Evolutionary conservation across 2,888 invertebrate species (phyloP), one percentile per base, ranked within the genome.

Genomic region (Barypeithes pellucidus): DNA sequence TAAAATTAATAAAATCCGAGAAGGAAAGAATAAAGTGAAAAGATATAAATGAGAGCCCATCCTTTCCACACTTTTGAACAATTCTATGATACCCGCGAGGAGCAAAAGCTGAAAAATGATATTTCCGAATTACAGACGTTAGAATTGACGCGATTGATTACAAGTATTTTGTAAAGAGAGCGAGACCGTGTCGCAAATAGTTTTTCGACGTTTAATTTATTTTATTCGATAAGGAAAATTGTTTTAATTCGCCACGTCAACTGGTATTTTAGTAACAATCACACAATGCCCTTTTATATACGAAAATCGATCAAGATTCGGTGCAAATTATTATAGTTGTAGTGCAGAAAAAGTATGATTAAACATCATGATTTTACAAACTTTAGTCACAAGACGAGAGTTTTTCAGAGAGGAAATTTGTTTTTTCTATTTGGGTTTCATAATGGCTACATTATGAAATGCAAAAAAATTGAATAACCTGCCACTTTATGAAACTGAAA

Each of bases 61-160:
- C 52, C 65, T 50, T 33, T 45, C 52, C 50, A 22, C 50, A 41
- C 14, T 66, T 66, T 29, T 54, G 41, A 66, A 54, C 39, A 54
- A 54, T 52, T 66, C 54, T 18, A 57, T 54, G 43, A 43, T 41
- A 18, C 41, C 41, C 66, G 41, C 54, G 54, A 54, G 66, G 39
- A 24, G 50, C 9, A 39, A 52, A 57, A 41, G 47, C 66, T 66
- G 50, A 72, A 43, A 66, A 72, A 72, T 72, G 71, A 72, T 66
- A 65, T 72, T 66, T 60, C 60, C 59, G 61, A 61, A 72, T 72
- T 72, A 66, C 59, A 72, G 29, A 57, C 71, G 63, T 65, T 70
- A 45, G 62, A 62, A 24, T 62, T 47, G 62, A 43, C 41, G 43
- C 39, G 43, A 61, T 61, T 61, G 61, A 63, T 63, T 29, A 63